Base-by-base conservation (phyloP, 2,113 vertebrate species). In the Leptodactylus fuscus region DNA sequence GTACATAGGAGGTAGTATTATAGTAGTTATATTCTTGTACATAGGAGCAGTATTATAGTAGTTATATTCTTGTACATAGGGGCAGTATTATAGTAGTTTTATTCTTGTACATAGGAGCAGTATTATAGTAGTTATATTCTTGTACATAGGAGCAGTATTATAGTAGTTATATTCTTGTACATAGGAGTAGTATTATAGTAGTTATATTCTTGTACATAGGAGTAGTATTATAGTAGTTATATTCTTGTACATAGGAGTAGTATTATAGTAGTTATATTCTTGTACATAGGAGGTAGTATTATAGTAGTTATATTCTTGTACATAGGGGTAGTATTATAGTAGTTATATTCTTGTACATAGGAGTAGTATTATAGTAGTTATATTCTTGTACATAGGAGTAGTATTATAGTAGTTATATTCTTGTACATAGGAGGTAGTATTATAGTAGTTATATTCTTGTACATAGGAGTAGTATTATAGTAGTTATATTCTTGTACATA, bases 211-310 rank as follows among this genome's bases (percentile, higher is more conserved):
- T 62, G 58, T 62, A 62, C 10, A 58, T 62, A 62, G 58, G 58
- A 15, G 58, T 2, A 62, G 24, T 62, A 29, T 62, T 62, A 13
- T 62, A 62, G 24, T 62, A 62, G 58, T 62, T 62, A 62, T 62
- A 29, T 62, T 62, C 24, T 15, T 62, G 24, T 29, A 29, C 22
- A 58, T 58, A 58, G 58, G 58, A 15, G 58, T 24, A 58, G n/a
- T 62, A 62, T 62, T 62, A 29, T 62, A 62, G 58, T 62, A 62
- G 58, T 62, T 62, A 27, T 62, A 62, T 62, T 62, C 58, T 29
- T 15, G 58, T 65, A 32, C 22, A 55, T 65, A 34, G 55, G 55
- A 12, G 55, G 55, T 8, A 60, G n/a, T 27, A 60, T 60, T 60
- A 60, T 60, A 24, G 22, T 60, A 60, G 22, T 60, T 60, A 24